These are phyloP conservation scores for Solen grandis DNA, from an alignment of 1,140 invertebrate genomes.

Conservation along the genomic window DNA sequence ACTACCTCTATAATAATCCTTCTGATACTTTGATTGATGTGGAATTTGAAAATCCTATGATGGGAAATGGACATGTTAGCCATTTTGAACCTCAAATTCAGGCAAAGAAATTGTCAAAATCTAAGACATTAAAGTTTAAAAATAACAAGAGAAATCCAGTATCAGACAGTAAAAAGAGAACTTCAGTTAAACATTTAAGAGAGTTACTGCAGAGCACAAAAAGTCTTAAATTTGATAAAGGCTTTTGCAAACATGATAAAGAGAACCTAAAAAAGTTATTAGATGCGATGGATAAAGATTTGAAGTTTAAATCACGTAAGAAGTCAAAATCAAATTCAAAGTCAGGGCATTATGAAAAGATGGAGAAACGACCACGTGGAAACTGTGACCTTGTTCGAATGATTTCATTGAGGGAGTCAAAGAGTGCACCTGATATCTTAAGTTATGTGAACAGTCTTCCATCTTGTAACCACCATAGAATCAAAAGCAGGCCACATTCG, in stretches of 20 bases:
- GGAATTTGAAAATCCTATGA: conserved; percentile 50
- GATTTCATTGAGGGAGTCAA: conserved; percentile 37
- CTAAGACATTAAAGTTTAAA: too few relatives aligned
- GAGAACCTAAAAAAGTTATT: conserved; percentile 22
- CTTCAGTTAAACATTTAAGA: too few relatives aligned
- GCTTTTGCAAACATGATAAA: conserved; percentile 33
- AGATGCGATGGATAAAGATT: conserved; percentile 37
- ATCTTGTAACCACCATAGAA: too few relatives aligned
- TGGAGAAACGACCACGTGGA: conserved; percentile 16
- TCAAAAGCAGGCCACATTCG: too few relatives aligned
- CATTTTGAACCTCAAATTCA: too few relatives aligned
- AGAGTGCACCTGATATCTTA: conserved; percentile 44
- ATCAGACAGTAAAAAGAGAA: too few relatives aligned
- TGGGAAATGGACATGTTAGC: background rate
- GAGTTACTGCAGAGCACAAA: too few relatives aligned
- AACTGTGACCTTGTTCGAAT: conserved; percentile 44
- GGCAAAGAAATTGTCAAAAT: too few relatives aligned
- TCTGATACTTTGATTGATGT: conserved; percentile 42
- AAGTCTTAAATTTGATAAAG: too few relatives aligned
- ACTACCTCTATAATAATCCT: conserved; percentile 25
- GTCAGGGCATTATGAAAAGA: background rate
- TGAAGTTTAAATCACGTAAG: conserved; percentile 17
- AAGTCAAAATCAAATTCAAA: background rate
- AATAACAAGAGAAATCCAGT: too few relatives aligned
- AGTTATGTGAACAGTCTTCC: conserved; percentile 48